These are phyloP conservation scores for Acipenser ruthenus DNA, from an alignment of 2,797 vertebrate genomes.

Conservation along the genomic window DNA sequence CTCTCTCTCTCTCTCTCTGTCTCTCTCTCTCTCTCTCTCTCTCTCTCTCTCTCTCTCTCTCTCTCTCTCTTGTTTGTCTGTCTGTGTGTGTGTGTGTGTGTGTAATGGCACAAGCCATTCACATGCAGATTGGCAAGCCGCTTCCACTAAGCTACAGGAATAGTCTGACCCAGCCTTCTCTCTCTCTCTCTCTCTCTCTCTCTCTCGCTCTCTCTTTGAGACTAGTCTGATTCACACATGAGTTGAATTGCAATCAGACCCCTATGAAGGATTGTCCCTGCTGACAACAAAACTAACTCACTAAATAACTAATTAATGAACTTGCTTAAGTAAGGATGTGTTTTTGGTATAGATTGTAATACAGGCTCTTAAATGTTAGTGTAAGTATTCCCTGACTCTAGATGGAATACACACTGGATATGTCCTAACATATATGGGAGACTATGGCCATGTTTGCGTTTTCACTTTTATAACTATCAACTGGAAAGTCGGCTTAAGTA, in stretches of 20 bases:
- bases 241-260: slow-evolving; percentile 13
- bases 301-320: slow-evolving; percentile 21
- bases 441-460: too few species aligned
- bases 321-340: too few species aligned
- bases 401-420: too few species aligned
- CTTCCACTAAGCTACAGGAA: slow-evolving; percentile 60
- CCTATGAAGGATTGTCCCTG: slow-evolving; percentile 12
- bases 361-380: too few species aligned
- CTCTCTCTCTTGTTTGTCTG: slow-evolving; percentile 3
- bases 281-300: slow-evolving; percentile 17
- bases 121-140: slow-evolving; percentile 66
- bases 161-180: slow-evolving; percentile 21
- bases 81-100: slow-evolving; percentile 12
- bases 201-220: slow-evolving; percentile 10
- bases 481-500: too few species aligned
- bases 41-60: slow-evolving; percentile 15
- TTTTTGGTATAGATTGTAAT: too few species aligned
- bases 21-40: too few species aligned
- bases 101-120: slow-evolving; percentile 52
- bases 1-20: slow-evolving; percentile 12
- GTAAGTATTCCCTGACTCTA: too few species aligned
- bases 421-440: too few species aligned
- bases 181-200: slow-evolving; percentile 24
- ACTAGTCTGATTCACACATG: slow-evolving; percentile 25
- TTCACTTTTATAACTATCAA: too few species aligned